phyloP scores from a whole-genome alignment of 2,888 invertebrate species.

The Osmoderma eremita region DNA sequence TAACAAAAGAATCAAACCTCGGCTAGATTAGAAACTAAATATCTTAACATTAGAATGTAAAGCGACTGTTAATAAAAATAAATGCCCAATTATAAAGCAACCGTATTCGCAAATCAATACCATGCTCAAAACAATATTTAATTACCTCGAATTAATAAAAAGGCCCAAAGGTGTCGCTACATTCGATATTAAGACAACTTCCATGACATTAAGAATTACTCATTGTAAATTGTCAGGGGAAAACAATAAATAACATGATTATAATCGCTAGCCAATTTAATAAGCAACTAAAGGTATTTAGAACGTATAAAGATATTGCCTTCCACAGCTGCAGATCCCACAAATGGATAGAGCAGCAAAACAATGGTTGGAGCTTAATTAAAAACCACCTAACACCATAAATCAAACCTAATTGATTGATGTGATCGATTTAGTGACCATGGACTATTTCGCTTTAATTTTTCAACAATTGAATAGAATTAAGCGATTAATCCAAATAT shows the following conservation, averaged over 20 bases:
- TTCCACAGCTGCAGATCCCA: slow-evolving; percentile 9
- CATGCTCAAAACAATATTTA: slow-evolving; percentile 36
- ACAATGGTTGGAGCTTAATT: slow-evolving; percentile 31
- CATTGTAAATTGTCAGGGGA: background rate
- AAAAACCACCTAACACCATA: slow-evolving; percentile 5
- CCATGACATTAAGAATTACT: slow-evolving; percentile 10
- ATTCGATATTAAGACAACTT: slow-evolving; percentile 16
- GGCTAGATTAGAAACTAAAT: too few relatives aligned
- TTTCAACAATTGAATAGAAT: slow-evolving; percentile 21
- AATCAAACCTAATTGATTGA: slow-evolving; percentile 30
- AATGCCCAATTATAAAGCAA: background rate
- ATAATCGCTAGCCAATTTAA: too few relatives aligned
- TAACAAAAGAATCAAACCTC: too few relatives aligned
- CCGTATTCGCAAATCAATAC: slow-evolving; percentile 6
- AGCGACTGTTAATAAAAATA: background rate
- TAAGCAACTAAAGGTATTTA: slow-evolving; percentile 15
- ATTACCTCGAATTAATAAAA: slow-evolving; percentile 22
- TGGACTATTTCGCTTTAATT: slow-evolving; percentile 7
- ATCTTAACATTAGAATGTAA: too few relatives aligned
- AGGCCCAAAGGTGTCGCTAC: slow-evolving; percentile 8
- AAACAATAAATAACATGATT: slow-evolving; percentile 6
- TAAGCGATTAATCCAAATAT: slow-evolving; percentile 10
- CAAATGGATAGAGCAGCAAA: slow-evolving; percentile 14
- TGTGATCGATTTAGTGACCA: slow-evolving; percentile 18
- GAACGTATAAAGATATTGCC: slow-evolving; percentile 21